Percentiles rank a stretch among this genome's conserved stretches.
Evolutionary conservation across 2,888 invertebrate genomes (phyloP).

Genomic region (Drosophila falleni): DNA sequence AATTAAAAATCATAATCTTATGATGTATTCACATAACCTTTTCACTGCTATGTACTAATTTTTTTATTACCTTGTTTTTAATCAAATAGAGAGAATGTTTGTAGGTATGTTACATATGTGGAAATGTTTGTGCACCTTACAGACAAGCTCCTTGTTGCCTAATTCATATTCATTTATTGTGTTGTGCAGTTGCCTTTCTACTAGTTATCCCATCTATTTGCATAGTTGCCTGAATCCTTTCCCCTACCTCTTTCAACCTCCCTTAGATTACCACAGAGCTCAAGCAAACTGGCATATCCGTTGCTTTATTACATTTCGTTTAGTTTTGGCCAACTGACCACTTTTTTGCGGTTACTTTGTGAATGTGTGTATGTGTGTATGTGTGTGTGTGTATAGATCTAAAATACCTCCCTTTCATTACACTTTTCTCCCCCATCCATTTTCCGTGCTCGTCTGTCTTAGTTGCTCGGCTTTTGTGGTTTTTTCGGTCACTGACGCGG

Average conservation of each 20-base stretch:
- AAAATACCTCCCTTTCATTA: slow-evolving; percentile 9
- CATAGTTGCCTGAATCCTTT: slow-evolving; percentile 29
- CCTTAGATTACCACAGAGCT: slow-evolving; percentile 33
- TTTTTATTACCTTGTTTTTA: background rate
- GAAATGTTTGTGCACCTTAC: slow-evolving; percentile 11
- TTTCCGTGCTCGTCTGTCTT: slow-evolving; percentile 37
- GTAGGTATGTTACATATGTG: background rate
- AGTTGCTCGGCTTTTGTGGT: slow-evolving; percentile 57
- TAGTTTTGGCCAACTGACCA: slow-evolving; percentile 81
- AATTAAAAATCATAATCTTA: background rate
- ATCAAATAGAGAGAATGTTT: slow-evolving; percentile 4
- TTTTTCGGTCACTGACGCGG: slow-evolving; percentile 59
- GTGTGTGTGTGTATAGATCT: slow-evolving; percentile 22
- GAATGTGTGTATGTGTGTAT: slow-evolving; percentile 36
- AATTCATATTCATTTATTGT: slow-evolving; percentile 80
- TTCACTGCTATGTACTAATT: background rate
- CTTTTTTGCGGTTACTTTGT: slow-evolving; percentile 78
- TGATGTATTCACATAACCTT: too few relatives aligned
- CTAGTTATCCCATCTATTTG: slow-evolving; percentile 52
- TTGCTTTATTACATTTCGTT: slow-evolving; percentile 79
- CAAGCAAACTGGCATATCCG: slow-evolving; percentile 77
- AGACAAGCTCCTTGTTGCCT: slow-evolving; percentile 47
- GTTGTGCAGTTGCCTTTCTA: slow-evolving; percentile 37
- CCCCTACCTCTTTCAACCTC: background rate
- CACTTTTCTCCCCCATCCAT: background rate